These are phyloP conservation scores for Villa cingulata DNA, from an alignment of 2,888 invertebrate species.

Conservation along the genomic window DNA sequence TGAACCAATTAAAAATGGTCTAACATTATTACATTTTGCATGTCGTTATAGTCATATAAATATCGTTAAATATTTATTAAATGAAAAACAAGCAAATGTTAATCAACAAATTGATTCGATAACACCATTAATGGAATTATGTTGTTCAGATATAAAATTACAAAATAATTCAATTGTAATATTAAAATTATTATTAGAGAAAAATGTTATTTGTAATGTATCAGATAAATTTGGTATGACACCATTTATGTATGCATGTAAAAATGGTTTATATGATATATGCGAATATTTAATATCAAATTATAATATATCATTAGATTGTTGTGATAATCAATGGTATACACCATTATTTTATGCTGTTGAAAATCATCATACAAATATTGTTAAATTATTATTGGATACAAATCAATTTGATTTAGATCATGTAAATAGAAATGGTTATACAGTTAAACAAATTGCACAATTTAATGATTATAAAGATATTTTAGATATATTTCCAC, in stretches of 20 bases:
- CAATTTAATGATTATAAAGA: conserved; percentile 30
- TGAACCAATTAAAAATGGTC: conserved; percentile 16
- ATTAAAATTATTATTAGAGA: conserved; percentile 21
- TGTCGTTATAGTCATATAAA: conserved; percentile 24
- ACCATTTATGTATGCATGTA: conserved; percentile 32
- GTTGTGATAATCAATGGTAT: conserved; percentile 29
- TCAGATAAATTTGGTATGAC: conserved; percentile 31
- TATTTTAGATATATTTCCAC: conserved; percentile 27
- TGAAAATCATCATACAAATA: conserved; percentile 27
- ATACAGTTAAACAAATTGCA: conserved; percentile 29
- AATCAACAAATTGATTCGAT: conserved; percentile 27
- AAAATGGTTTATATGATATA: conserved; percentile 23
- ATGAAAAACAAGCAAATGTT: conserved; percentile 20
- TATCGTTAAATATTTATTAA: conserved; percentile 24
- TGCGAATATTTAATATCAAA: conserved; percentile 21
- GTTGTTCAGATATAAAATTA: conserved; percentile 20
- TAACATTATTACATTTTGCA: conserved; percentile 23
- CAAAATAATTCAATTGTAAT: conserved; percentile 18
- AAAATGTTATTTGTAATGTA: conserved; percentile 27
- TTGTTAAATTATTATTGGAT: conserved; percentile 24
- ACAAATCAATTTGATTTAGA: conserved; percentile 15
- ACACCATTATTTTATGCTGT: conserved; percentile 33
- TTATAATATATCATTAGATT: conserved; percentile 26
- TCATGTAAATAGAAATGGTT: conserved; percentile 26
- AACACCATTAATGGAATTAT: conserved; percentile 27